Evolutionary conservation across 2,888 invertebrate genomes (phyloP).

Genomic region (Nebria brevicollis): DNA sequence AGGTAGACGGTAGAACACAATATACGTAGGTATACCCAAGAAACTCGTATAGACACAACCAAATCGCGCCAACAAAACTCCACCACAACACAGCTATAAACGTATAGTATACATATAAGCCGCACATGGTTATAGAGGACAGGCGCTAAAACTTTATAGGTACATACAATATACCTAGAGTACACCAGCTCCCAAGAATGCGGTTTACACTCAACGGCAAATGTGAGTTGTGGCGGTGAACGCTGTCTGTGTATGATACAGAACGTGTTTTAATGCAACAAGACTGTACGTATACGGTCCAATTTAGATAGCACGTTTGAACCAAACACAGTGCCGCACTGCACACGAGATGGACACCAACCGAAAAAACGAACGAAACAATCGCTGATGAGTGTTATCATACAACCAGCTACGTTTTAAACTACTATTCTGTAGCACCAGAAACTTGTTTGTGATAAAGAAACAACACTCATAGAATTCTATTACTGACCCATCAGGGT

Average conservation of each 20-base stretch:
- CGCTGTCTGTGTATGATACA: slow-evolving; percentile 3
- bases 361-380: slow-evolving; percentile 13
- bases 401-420: not conserved
- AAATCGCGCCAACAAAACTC: not conserved
- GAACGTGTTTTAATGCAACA: slow-evolving; percentile 8
- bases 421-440: not conserved
- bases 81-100: not conserved
- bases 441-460: not conserved
- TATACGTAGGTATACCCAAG: too few species aligned
- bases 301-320: slow-evolving; percentile 40
- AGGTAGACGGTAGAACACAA: not conserved
- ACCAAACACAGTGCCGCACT: slow-evolving; percentile 14
- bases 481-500: not conserved
- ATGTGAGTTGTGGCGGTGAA: not conserved
- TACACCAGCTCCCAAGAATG: slow-evolving; percentile 32
- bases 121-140: slow-evolving; percentile 2
- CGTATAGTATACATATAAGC: not conserved
- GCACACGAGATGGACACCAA: not conserved
- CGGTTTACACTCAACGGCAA: slow-evolving; percentile 38
- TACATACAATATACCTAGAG: slow-evolving; percentile 10
- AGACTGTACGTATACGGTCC: slow-evolving; percentile 40
- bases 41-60: not conserved
- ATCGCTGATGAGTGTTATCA: not conserved
- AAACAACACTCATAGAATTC: not conserved
- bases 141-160: slow-evolving; percentile 36